Base-by-base conservation (phyloP, 2,797 vertebrate genomes). In the Tragelaphus eurycerus region DNA sequence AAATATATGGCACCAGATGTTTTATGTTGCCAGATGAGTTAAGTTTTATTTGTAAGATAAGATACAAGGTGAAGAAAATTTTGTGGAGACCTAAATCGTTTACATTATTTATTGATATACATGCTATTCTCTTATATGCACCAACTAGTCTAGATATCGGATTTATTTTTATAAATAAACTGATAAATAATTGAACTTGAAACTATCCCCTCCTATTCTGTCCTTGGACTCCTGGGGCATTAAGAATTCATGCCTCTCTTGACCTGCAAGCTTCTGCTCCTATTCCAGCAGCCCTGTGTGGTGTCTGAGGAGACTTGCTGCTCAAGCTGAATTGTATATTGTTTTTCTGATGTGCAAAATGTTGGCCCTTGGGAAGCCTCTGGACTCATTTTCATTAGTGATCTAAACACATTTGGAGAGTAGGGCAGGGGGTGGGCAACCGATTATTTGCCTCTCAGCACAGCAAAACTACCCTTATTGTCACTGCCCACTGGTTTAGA, bases 141-240 rank as follows among this genome's bases (percentile, higher is more conserved):
- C 86, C 60, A 86, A 76, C 52, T 88, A 54, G 87, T 83, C 48
- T 95, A 94, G 60, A 57, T 96, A 97, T 90, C 97, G 52, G 89
- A 84, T 96, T 97, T 98, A 96, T 97, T 97, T 97, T 97, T 97
- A 96, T 97, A 98, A 98, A 93, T 93, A 71, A 98, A 98, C 78
- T 91, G 86, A 96, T 98, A 96, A 98, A 98, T 97, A 97, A 97
- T 98, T 98, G 34, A 98, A 95, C 84, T 88, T 78, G 50, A 60
- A 91, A 97, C 86, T 97, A n/a, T 29, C 67, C 83, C 83, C 48
- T 79, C 38, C 50, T 93, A 16, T 96, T 96, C 85, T 95, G 94
- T 96, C 82, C 81, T 96, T 97, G 89, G 79, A 87, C 87, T 96
- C 95, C n/a, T 93, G 91, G 54, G 60, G 46, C 91, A 97, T 98